Conservation (phyloP, 2,113 vertebrate species). For the Cyanoramphus novaezelandiae region DNA sequence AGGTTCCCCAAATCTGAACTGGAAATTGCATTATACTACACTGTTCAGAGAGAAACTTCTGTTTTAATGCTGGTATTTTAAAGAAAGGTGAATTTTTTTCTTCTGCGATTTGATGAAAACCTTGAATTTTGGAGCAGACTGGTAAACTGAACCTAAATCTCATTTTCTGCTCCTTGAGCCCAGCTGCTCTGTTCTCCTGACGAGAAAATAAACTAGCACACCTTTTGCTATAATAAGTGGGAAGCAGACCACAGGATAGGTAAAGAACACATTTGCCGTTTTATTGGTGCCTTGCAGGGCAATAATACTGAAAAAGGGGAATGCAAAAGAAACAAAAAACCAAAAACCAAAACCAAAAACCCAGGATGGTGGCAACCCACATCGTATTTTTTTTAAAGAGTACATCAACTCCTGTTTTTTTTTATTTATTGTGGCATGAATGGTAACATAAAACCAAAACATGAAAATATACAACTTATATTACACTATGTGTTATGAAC, state of each 20-base stretch:
- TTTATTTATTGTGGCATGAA: constrained; percentile 94
- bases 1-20: not conserved
- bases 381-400: constrained; percentile 87
- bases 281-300: constrained; percentile 99
- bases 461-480: constrained; percentile 99
- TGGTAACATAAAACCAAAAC: constrained; percentile 99
- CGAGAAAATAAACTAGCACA: not conserved
- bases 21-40: rapidly evolving
- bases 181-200: not conserved
- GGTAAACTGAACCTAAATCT: not conserved
- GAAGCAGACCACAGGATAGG: constrained; percentile 81
- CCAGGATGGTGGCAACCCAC: constrained; percentile 93
- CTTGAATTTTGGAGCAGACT: not conserved
- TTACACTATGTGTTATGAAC: constrained; percentile 99
- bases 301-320: constrained; percentile 99
- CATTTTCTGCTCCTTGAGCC: not conserved
- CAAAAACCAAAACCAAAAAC: constrained; percentile 44
- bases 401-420: constrained; percentile 87
- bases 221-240: constrained; percentile 41
- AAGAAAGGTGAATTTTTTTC: not conserved
- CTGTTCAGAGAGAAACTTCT: not conserved
- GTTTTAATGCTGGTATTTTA: not conserved
- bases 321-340: constrained; percentile 80
- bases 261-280: constrained; percentile 98
- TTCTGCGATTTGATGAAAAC: not conserved